Percentiles rank a stretch among this genome's conserved stretches.
Evolutionary conservation across 2,797 vertebrate genomes (phyloP).

Genomic region (Momotus momota): DNA sequence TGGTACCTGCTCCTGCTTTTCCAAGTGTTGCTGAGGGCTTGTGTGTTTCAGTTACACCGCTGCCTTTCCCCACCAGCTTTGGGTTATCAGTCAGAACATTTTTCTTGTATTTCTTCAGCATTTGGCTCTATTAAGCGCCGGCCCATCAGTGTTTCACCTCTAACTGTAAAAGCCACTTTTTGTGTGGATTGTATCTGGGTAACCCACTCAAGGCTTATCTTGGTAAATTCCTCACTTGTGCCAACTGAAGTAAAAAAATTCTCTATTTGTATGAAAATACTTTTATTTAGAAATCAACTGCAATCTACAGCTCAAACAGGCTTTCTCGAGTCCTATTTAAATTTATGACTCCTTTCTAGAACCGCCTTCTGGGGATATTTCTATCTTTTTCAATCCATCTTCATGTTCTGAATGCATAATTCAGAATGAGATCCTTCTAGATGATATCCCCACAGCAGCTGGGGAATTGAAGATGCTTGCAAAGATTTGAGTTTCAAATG

Average conservation of each 20-base stretch:
- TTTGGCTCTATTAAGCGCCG: neutral
- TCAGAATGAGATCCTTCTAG: neutral
- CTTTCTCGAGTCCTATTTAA: neutral
- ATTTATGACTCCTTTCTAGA: constrained; percentile 30
- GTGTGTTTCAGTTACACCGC: accelerated
- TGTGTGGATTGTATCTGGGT: neutral
- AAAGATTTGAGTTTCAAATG: constrained; percentile 30
- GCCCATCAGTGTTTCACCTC: neutral
- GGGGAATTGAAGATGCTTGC: constrained; percentile 8
- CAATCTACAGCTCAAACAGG: neutral
- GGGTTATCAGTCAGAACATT: accelerated
- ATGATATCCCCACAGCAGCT: neutral
- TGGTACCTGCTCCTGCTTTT: accelerated
- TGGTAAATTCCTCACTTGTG: neutral
- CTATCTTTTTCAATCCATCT: constrained; percentile 6
- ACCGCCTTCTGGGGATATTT: constrained; percentile 11
- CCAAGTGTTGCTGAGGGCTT: accelerated
- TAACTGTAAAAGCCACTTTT: neutral
- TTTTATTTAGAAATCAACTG: constrained; percentile 19
- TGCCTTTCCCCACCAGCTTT: neutral
- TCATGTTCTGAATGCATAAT: constrained; percentile 36
- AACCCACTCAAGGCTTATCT: neutral
- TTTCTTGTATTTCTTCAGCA: neutral
- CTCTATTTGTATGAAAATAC: neutral
- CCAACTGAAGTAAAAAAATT: neutral